Evolutionary conservation across 1,140 invertebrate species (phyloP), one percentile per base, ranked within the genome.

Genomic region (Lucilia cuprina): DNA sequence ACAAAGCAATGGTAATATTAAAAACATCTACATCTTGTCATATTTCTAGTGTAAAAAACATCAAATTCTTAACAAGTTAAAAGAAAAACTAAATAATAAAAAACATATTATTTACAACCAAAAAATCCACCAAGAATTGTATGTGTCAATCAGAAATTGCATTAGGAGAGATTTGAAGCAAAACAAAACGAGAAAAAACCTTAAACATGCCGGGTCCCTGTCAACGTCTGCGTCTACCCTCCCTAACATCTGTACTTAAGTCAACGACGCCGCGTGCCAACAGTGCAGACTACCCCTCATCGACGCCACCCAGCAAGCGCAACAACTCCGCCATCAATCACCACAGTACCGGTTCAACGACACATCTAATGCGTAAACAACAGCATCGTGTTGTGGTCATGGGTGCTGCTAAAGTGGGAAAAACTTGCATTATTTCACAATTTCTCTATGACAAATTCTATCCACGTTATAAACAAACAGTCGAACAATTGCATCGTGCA

Each of bases 381-480:
- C 86, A 91, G 21, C 89, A 88, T 50, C 83, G 90, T 21, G 87
- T 92, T 83, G 88, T 91, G 19, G 86, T 92, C 14, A 91, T 93
- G 91, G 93, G 93, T 0, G 90, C 91, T 2, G 91, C 92, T 0
- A 88, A 89, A 41, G 93, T 93, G 74, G 94, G 94, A 14, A 94
- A 94, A 88, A 93, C 93, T 0, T 92, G 93, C 74, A 93, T 94
- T 85, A 92, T 94, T 60, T 92, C 92, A 3, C 93, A 94, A 87
- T 94, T 94, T 88, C 91, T 94, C 5, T 93, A 93, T 87, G 93
- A 93, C 84, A 93, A 88, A 85, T 94, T 92, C 86, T 86, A 91
- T 1, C 85, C 87, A 9, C 92, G 93, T 82, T 94, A 94, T 87
- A 91, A 92, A 50, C 91, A 93, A 74, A 94, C 94, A 0, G 91